Base-by-base conservation (phyloP, 2,113 vertebrate species). In the Oncorhynchus masou region DNA sequence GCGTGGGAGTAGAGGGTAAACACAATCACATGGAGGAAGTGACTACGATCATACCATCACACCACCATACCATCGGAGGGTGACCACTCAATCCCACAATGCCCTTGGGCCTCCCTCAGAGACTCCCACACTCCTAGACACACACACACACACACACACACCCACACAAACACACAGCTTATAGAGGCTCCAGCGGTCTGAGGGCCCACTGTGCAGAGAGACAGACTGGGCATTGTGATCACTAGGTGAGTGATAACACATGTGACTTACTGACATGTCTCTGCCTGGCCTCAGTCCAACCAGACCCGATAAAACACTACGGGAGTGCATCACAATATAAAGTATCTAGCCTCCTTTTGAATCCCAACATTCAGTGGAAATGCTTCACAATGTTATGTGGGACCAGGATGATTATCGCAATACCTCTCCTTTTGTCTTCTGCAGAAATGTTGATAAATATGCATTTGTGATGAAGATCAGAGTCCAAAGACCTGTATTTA, bases 221-320 rank as follows among this genome's bases (percentile, higher is more conserved):
- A 88, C 79, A 85, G 81, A 76, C 75, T 57, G 72, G 72, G 77
- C 82, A 87, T 87, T 90, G 84, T 85, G 82, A 48, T 75, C 62
- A 16, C 51, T 83, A 88, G 85, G 83, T 89, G 84, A 87, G 82
- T 82, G 11, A 45, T 45, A 45, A 45, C 39, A 45, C 39, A 45
- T 12, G 39, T 79, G 83, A 82, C 80, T 81, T 79, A 74, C 76
- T 87, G 80, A 82, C 83, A 83, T 62, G 34, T 76, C 73, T 77
- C 57, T 48, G 45, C 59, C 65, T 84, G 87, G 85, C 84, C 74
- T 82, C 76, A 69, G 34, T 83, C 86, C 80, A 79, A 70, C 74
- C 8, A 7, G 16, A 49, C 70, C 69, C n/a, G 24, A 31, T 60
- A 70, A 74, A 11, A 64, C 72, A 82, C 68, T 27, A 83, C 77